Evolutionary conservation across 2,113 vertebrate genomes (phyloP).

Genomic region (Varanus komodoensis): DNA sequence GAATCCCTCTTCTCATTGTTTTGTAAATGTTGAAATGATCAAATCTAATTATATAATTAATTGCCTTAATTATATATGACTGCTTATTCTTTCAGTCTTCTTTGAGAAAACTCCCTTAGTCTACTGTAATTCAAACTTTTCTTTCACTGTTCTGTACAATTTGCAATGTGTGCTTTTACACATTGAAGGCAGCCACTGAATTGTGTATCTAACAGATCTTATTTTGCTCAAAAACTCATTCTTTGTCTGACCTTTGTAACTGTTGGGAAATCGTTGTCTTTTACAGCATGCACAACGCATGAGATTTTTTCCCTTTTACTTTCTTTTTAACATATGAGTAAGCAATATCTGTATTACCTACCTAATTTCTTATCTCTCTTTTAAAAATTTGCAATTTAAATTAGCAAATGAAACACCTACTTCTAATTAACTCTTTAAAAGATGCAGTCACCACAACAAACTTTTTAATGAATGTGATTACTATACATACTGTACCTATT

Average conservation of each 20-base stretch:
- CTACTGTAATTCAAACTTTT: too few species aligned
- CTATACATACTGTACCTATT: background rate
- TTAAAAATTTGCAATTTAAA: background rate
- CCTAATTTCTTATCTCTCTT: background rate
- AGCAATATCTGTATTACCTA: accelerated
- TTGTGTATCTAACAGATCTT: background rate
- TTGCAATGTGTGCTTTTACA: background rate
- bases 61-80: background rate
- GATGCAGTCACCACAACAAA: background rate
- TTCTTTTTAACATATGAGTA: conserved; percentile 9
- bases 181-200: background rate
- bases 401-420: conserved; percentile 34
- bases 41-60: background rate
- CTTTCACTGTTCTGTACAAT: background rate
- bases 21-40: conserved; percentile 37
- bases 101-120: background rate
- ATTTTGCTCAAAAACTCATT: conserved; percentile 3
- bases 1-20: conserved; percentile 35
- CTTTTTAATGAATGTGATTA: conserved; percentile 10
- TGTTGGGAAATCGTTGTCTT: conserved; percentile 37
- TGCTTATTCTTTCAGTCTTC: background rate
- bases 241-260: conserved; percentile 48
- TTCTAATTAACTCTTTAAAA: background rate
- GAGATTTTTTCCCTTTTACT: background rate
- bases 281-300: background rate